phyloP scores from a whole-genome alignment of 2,888 invertebrate genomes.

The Alloplasta piceator region DNA sequence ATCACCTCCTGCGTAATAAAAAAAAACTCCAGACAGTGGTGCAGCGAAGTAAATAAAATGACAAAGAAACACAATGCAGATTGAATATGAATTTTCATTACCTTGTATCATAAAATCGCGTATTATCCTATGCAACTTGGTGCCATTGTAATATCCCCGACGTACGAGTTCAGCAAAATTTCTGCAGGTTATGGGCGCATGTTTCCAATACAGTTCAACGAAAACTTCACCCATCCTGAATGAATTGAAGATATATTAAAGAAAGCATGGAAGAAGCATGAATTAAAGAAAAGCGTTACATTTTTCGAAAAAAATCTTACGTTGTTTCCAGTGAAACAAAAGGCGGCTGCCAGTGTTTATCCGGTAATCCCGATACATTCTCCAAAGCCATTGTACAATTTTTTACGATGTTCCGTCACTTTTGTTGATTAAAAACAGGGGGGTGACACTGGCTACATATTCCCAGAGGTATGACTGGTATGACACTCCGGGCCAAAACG shows the following conservation, averaged over 20 bases:
- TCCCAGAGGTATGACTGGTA: no score
- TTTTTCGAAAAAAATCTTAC: conserved; percentile 84
- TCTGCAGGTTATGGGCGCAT: conserved; percentile 97
- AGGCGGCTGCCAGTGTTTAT: conserved; percentile 95
- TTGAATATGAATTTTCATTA: conserved; percentile 55
- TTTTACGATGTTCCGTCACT: neutral
- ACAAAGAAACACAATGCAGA: no score
- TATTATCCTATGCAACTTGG: conserved; percentile 98
- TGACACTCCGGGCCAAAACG: no score
- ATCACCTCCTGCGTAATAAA: conserved; percentile 90
- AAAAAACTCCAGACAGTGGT: no score
- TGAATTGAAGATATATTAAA: conserved; percentile 61
- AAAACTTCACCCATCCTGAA: conserved; percentile 95
- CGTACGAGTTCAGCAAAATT: conserved; percentile 98
- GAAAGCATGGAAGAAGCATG: neutral
- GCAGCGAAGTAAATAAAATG: no score
- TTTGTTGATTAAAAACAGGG: no score
- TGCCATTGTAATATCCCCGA: conserved; percentile 97
- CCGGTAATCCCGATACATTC: conserved; percentile 90
- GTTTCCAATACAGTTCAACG: conserved; percentile 99
- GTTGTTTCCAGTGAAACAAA: conserved; percentile 92
- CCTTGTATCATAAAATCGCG: conserved; percentile 96
- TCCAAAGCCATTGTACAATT: conserved; percentile 79
- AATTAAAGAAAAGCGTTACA: neutral
- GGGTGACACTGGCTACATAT: no score